Base-by-base conservation (phyloP, 2,113 vertebrate genomes). In the Anser cygnoides region DNA sequence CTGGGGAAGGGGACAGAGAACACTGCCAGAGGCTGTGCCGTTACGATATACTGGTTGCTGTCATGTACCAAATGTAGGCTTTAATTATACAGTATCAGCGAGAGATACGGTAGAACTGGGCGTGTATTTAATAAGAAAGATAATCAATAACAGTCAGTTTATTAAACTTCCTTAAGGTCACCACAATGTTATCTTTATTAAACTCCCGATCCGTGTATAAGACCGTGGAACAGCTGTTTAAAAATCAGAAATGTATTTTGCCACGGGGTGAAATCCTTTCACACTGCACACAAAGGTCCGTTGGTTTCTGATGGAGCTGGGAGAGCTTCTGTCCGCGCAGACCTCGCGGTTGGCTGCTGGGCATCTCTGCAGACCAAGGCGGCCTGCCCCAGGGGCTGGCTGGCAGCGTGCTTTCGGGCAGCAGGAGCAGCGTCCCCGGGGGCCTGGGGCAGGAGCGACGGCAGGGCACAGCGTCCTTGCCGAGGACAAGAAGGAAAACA, bases 281-380 rank as follows among this genome's bases (percentile, higher is more conserved):
- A 3, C 29, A 1, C 10, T 16, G 18, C 19, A 14, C 43, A 57
- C n/a, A 3, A 11, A 13, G 20, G 3, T 4, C 6, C 2, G 21
- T 20, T 5, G 55, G 10, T 37, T 54, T 26, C 59, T 16, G 5
- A 15, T 11, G 62, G 41, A 9, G 65, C 0, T 0, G 4, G 10
- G 71, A 11, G 4, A 63, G 4, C 22, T 43, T 61, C 2, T 0
- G 15, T 5, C 19, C 20, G n/a, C 41, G 1, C 65, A 63, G 57
- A 50, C 5, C 57, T 46, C 18, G 44, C 31, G 6, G 29, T 1
- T 1, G 3, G 5, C 5, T 21, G 16, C 6, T 4, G 52, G 39
- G 76, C 44, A 3, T 22, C 52, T 23, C 82, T 52, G 6, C 2
- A 37, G 22, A 22, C 41, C 21, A 0, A 16, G 63, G 10, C 1